Conservation (phyloP, 2,888 invertebrate species). For the Cryptus armator region DNA sequence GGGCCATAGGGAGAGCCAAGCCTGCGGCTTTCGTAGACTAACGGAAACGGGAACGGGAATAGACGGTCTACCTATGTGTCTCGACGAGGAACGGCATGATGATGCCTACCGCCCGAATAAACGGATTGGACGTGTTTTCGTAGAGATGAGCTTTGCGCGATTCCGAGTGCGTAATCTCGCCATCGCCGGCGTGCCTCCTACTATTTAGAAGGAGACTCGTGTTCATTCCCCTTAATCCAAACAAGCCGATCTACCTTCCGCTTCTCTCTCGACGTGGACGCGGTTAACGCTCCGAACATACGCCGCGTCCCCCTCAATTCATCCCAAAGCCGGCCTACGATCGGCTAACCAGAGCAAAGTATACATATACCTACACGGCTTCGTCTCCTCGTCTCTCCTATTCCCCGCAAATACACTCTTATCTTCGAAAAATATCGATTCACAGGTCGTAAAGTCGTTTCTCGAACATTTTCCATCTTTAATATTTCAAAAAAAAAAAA, state of each 20-base stretch:
- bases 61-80: neutral
- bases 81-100: neutral
- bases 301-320: slow-evolving; percentile 66
- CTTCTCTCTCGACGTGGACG: slow-evolving; percentile 11
- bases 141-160: neutral
- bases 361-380: neutral
- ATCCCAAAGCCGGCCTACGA: slow-evolving; percentile 9
- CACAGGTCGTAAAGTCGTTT: too few species aligned
- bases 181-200: neutral
- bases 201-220: slow-evolving; percentile 71
- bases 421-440: too few species aligned
- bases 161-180: slow-evolving; percentile 66
- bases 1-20: neutral
- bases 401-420: too few species aligned
- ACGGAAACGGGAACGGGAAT: neutral
- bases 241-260: slow-evolving; percentile 55
- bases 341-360: neutral
- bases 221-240: slow-evolving; percentile 74
- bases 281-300: slow-evolving; percentile 54
- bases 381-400: too few species aligned
- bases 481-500: too few species aligned
- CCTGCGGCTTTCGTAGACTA: neutral
- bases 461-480: too few species aligned
- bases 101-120: neutral
- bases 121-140: slow-evolving; percentile 33